Conservation (phyloP, 2,113 vertebrate species). For the Irena cyanogastra region DNA sequence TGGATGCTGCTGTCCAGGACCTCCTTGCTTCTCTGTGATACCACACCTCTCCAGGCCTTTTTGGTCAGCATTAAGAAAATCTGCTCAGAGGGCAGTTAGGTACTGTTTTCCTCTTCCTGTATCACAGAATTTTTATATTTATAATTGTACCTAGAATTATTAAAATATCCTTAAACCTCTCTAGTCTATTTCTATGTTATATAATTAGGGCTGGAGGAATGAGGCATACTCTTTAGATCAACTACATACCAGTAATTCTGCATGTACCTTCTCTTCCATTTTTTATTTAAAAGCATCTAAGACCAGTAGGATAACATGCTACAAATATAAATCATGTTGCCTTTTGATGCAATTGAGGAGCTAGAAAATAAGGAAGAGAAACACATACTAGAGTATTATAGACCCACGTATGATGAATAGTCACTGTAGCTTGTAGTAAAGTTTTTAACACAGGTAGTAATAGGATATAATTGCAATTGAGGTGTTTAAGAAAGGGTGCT, state of each 20-base stretch:
- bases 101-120: not conserved
- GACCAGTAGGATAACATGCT: not conserved
- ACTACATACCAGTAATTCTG: not conserved
- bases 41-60: not conserved
- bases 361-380: conserved; percentile 18
- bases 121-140: not conserved
- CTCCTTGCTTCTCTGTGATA: not conserved
- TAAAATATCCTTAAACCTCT: not conserved
- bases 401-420: not conserved
- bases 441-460: conserved; percentile 19
- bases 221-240: not conserved
- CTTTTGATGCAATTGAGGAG: not conserved
- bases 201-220: not conserved
- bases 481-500: not conserved
- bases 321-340: not conserved
- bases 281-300: not conserved
- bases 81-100: not conserved
- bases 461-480: not conserved
- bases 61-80: not conserved
- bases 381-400: not conserved
- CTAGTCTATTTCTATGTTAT: not conserved
- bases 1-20: not conserved
- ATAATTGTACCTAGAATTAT: not conserved
- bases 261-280: not conserved
- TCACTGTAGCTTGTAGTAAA: not conserved